Conservation (phyloP, 2,888 invertebrate genomes). For the Ophraella communa region DNA sequence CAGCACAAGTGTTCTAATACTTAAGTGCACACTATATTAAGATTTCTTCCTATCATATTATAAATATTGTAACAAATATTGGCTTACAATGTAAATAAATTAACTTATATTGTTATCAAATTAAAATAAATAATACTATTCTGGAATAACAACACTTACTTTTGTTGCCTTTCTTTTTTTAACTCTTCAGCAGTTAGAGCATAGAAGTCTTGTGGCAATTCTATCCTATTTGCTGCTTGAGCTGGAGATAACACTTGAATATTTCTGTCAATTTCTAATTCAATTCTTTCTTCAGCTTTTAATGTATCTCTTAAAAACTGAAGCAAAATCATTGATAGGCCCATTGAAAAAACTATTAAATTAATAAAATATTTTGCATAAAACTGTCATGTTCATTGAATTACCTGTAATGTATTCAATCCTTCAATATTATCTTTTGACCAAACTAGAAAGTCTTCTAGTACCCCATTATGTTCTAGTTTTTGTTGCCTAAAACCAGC, state of each 20-base stretch:
- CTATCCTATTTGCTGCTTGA: constrained; percentile 71
- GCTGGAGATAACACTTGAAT: constrained; percentile 82
- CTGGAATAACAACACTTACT: constrained; percentile 64
- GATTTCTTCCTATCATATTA: no score
- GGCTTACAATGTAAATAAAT: no score
- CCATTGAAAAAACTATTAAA: no score
- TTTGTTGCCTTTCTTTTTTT: constrained; percentile 79
- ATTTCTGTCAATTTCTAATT: constrained; percentile 84
- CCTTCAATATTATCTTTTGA: constrained; percentile 65
- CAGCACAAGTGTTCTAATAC: no score
- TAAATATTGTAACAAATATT: no score
- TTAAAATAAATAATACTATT: no score
- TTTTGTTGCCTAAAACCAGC: constrained; percentile 78
- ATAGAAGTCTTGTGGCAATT: constrained; percentile 86
- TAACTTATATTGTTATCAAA: no score
- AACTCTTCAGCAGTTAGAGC: constrained; percentile 82
- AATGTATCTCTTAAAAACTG: constrained; percentile 78
- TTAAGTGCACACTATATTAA: no score
- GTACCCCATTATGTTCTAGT: constrained; percentile 65
- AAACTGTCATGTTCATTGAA: constrained; percentile 28
- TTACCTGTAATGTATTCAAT: constrained; percentile 65
- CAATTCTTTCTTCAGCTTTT: constrained; percentile 79
- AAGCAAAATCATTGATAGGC: constrained; percentile 44
- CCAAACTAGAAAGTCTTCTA: constrained; percentile 75
- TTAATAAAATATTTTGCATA: no score